A percentile compares a stretch with the other conserved stretches of the same genome.
Evolutionary conservation across 2,113 vertebrate species (phyloP).

Genomic region (Aythya baeri): DNA sequence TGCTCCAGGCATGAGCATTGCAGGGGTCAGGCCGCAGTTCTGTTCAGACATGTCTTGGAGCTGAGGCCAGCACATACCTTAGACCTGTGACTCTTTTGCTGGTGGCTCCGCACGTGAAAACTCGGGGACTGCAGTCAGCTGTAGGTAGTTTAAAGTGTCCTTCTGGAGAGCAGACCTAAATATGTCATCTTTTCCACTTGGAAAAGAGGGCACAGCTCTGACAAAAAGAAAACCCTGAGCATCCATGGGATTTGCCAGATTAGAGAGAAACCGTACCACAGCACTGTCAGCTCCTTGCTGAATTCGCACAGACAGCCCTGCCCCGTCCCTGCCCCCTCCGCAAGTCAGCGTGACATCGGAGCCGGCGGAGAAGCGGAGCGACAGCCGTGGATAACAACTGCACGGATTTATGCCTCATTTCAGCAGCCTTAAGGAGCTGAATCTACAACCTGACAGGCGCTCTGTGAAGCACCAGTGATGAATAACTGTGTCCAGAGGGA

Average conservation of each 20-base stretch:
- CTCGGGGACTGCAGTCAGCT: not conserved
- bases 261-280: not conserved
- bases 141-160: not conserved
- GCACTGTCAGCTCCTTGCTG: not conserved
- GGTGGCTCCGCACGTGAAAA: not conserved
- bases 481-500: not conserved
- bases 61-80: not conserved
- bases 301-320: not conserved
- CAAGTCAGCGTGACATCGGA: not conserved
- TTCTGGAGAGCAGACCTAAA: slow-evolving; percentile 4
- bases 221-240: not conserved
- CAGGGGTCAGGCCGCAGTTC: fast-evolving
- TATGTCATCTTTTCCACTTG: not conserved
- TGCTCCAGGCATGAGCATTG: fast-evolving
- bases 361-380: not conserved
- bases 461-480: not conserved
- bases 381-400: not conserved
- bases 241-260: not conserved
- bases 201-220: not conserved
- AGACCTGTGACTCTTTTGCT: not conserved
- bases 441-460: not conserved
- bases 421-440: not conserved
- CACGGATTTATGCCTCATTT: not conserved
- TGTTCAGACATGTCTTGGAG: fast-evolving
- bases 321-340: not conserved